Percentiles rank a stretch among this genome's conserved stretches.
Evolutionary conservation across 92 coral and sea anemone genomes (phyloP).

Genomic region (Paramuricea clavata): DNA sequence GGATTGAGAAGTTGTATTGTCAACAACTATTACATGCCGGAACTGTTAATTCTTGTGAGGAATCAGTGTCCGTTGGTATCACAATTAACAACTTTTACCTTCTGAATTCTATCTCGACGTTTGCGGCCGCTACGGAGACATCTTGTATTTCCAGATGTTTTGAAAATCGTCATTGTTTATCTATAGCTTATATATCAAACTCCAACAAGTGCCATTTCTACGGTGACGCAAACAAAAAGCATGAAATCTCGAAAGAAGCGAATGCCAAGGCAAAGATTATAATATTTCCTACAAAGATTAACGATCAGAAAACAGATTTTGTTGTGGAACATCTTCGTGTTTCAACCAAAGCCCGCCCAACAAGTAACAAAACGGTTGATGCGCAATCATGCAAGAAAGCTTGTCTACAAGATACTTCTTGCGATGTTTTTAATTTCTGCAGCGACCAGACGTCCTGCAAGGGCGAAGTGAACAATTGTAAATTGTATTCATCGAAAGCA

Average conservation of each 20-base stretch:
- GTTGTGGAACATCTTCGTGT: slow-evolving; percentile 12
- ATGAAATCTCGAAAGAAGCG: background rate
- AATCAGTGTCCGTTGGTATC: slow-evolving; percentile 39
- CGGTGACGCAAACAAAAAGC: background rate
- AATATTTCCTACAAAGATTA: slow-evolving; percentile 31
- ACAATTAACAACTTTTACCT: background rate
- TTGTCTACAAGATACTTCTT: background rate
- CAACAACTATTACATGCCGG: slow-evolving; percentile 45
- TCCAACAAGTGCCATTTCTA: slow-evolving; percentile 16
- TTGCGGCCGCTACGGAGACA: slow-evolving; percentile 10
- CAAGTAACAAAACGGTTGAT: slow-evolving; percentile 27
- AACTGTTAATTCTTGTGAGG: slow-evolving; percentile 54
- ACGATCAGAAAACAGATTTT: slow-evolving; percentile 13
- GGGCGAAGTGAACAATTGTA: slow-evolving; percentile 26
- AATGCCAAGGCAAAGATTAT: slow-evolving; percentile 35
- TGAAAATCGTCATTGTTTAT: slow-evolving; percentile 37
- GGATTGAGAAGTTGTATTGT: slow-evolving; percentile 52
- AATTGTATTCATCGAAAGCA: slow-evolving; percentile 40
- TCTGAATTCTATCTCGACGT: background rate
- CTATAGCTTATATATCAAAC: slow-evolving; percentile 12
- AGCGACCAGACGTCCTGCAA: background rate
- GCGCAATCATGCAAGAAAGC: slow-evolving; percentile 21
- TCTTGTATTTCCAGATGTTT: slow-evolving; percentile 42
- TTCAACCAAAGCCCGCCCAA: slow-evolving; percentile 28
- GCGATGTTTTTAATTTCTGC: slow-evolving; percentile 44